phyloP scores from a whole-genome alignment of 2,888 invertebrate species.

The Xanthia togata region DNA sequence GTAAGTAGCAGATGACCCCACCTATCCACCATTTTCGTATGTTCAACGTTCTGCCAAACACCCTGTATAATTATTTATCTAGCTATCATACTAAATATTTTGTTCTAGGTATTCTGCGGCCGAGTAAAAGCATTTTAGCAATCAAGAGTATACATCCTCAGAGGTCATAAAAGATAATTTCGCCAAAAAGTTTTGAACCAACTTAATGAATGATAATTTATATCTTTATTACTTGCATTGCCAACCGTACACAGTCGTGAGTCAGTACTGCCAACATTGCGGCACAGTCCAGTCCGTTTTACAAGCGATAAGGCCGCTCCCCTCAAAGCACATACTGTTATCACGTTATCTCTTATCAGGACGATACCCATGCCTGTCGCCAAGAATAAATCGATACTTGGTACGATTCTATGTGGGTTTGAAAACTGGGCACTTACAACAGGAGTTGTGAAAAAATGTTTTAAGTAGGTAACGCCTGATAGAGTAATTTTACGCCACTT shows the following conservation, averaged over 20 bases:
- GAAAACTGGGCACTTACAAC: not conserved
- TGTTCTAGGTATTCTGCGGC: no score
- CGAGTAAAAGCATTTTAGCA: no score
- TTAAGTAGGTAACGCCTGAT: no score
- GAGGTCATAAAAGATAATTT: not conserved
- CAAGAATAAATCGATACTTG: conserved; percentile 58
- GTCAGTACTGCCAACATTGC: conserved; percentile 50
- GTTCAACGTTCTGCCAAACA: no score
- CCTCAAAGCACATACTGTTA: conserved; percentile 54
- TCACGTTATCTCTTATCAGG: conserved; percentile 63
- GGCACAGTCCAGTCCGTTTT: conserved; percentile 55
- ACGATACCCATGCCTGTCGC: conserved; percentile 46
- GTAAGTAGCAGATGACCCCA: no score
- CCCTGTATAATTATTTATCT: no score
- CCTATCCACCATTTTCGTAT: no score
- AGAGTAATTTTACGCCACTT: not conserved
- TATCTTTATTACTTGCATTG: not conserved
- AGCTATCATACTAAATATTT: no score
- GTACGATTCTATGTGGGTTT: conserved; percentile 14
- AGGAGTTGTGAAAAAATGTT: not conserved
- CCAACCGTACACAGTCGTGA: conserved; percentile 40
- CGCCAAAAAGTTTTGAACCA: not conserved
- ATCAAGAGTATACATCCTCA: not conserved
- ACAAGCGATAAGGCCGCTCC: conserved; percentile 66
- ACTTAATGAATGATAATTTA: not conserved